Conservation (phyloP, 2,797 vertebrate genomes). For the Sus cebifrons region DNA sequence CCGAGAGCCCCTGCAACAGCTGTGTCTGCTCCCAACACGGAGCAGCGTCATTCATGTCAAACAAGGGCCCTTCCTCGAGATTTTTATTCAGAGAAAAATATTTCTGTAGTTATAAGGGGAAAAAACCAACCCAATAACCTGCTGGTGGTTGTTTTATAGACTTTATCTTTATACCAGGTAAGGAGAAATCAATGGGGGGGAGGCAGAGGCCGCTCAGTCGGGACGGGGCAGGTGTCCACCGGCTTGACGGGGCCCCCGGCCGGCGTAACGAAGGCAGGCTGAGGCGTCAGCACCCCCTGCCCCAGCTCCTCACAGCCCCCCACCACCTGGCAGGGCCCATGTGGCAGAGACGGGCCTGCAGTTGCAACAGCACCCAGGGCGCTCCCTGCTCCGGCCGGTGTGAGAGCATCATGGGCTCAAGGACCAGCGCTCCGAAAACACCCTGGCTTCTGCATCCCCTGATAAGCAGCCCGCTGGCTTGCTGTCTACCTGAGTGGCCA, state of each 20-base stretch:
- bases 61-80: not conserved
- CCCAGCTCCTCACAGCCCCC: fast-evolving
- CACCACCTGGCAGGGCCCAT: not conserved
- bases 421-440: not conserved
- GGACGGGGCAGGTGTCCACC: too few species aligned
- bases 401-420: not conserved
- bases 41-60: not conserved
- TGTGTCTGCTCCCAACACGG: not conserved
- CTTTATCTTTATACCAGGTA: not conserved
- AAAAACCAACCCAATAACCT: not conserved
- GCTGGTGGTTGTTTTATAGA: not conserved
- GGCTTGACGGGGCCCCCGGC: fast-evolving
- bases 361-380: not conserved
- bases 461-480: not conserved
- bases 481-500: not conserved
- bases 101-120: not conserved
- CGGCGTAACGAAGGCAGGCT: fast-evolving
- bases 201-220: fast-evolving
- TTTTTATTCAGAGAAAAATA: not conserved
- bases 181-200: not conserved
- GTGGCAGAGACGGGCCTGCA: too few species aligned
- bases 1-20: not conserved
- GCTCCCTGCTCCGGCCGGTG: not conserved
- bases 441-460: too few species aligned
- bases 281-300: not conserved